phyloP scores from a whole-genome alignment of 2,113 vertebrate genomes.

The Calyptommatus sinebrachiatus region DNA sequence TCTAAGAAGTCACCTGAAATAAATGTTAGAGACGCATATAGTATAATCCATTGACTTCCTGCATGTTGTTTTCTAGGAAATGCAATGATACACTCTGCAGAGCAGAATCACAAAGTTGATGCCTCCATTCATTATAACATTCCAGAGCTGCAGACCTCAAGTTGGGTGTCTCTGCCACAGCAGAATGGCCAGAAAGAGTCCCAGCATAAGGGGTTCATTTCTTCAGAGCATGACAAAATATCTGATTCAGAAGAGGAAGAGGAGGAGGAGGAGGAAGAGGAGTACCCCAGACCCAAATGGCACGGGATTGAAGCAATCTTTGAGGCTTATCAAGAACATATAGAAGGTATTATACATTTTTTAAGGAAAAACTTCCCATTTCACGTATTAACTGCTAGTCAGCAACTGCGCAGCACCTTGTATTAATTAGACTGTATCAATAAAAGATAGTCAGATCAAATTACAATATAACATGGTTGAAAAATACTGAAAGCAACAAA shows the following conservation, averaged over 20 bases:
- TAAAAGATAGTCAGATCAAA: no score
- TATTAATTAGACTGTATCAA: no score
- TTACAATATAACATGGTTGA: no score
- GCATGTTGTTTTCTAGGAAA: conserved; percentile 65
- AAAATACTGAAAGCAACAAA: no score
- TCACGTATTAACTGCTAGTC: background rate
- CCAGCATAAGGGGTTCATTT: conserved; percentile 59
- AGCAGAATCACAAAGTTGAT: conserved; percentile 88
- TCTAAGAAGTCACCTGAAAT: background rate
- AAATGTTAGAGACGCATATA: background rate
- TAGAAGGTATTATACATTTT: conserved; percentile 79
- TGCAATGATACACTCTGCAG: conserved; percentile 69
- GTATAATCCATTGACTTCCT: background rate
- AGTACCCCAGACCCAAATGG: conserved; percentile 82
- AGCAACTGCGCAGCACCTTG: no score
- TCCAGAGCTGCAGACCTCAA: conserved; percentile 87
- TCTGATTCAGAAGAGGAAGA: conserved; percentile 82
- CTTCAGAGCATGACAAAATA: conserved; percentile 72
- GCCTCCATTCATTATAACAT: conserved; percentile 96
- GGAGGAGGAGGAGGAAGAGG: conserved; percentile 71
- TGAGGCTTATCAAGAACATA: conserved; percentile 96
- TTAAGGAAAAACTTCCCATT: background rate
- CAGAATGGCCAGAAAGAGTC: conserved; percentile 88
- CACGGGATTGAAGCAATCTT: conserved; percentile 95
- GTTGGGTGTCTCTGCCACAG: conserved; percentile 66